Evolutionary conservation across 2,113 vertebrate species (phyloP), one percentile per base, ranked within the genome.

Genomic region (Limnothrissa miodon): DNA sequence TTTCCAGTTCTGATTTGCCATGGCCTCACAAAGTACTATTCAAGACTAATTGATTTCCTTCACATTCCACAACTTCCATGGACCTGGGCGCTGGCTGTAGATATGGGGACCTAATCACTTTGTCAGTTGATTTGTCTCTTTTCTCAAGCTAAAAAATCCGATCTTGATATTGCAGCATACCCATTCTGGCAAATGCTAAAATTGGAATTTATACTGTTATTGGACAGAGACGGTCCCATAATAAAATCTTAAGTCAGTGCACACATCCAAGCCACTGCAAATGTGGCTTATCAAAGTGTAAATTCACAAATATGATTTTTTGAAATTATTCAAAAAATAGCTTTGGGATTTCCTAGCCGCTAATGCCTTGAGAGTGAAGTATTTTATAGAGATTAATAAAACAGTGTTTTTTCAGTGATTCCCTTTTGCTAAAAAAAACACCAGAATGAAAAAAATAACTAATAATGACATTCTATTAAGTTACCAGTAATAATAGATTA

Each of bases 1-100:
- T 80, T 48, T 82, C 29, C 25, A 59, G 46, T 59, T 70, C 81
- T 19, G 0, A 48, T 66, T 83, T 84, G 78, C 6, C 13, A 19
- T 78, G 29, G 29, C 36, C 29, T 51, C 66, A 79, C 70, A 15
- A 29, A 36, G 66, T 36, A 74, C 36, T 74, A 13, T 36, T 33
- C 5, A 36, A 15, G 29, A 74, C 29, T 4, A 74, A 33, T 74
- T 33, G 9, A 17, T 74, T 74, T 36, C 23, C 33, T 74, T 33
- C 13, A 33, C 66, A 36, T 74, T 74, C 11, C 66, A 74, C 29
- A 70, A 70, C 13, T 25, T 70, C 29, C 13, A 74, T 74, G 25
- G 66, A 74, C 29, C 66, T 74, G 66, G 66, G 66, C 66, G 17
- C 66, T 74, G 66, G 33, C 66, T 13, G 33, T 74, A 33, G 66